phyloP scores from a whole-genome alignment of 2,888 invertebrate species.

The Himalopsyche tibetana region DNA sequence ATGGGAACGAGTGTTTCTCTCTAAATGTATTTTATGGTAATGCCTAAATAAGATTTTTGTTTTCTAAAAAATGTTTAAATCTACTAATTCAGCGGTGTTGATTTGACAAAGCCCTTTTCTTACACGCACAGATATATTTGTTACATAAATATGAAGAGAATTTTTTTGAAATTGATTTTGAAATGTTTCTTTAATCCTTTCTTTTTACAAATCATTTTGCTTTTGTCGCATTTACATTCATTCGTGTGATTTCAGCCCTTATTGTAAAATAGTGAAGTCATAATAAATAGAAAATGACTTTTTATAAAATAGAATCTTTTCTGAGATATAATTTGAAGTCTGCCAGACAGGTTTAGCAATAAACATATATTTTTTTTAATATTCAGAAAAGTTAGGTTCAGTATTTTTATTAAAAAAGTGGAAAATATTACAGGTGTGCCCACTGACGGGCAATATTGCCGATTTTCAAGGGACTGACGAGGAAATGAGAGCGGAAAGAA shows the following conservation, averaged over 20 bases:
- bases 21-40: no score
- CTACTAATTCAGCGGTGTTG: no score
- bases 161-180: no score
- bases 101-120: no score
- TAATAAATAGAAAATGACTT: not conserved
- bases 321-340: not conserved
- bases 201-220: not conserved
- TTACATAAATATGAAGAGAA: no score
- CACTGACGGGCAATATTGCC: slow-evolving; percentile 36
- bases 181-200: not conserved
- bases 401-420: not conserved
- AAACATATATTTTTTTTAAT: slow-evolving; percentile 22
- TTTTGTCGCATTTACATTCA: no score
- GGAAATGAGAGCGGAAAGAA: slow-evolving; percentile 73
- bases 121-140: no score
- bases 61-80: no score
- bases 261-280: not conserved
- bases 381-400: not conserved
- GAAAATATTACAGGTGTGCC: slow-evolving; percentile 63
- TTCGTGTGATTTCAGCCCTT: no score
- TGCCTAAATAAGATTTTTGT: no score
- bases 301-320: not conserved
- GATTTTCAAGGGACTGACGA: slow-evolving; percentile 68
- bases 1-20: no score
- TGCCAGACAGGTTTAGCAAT: slow-evolving; percentile 47